phyloP scores from a whole-genome alignment of 2,113 vertebrate genomes.

The Pogonocichla stellata region DNA sequence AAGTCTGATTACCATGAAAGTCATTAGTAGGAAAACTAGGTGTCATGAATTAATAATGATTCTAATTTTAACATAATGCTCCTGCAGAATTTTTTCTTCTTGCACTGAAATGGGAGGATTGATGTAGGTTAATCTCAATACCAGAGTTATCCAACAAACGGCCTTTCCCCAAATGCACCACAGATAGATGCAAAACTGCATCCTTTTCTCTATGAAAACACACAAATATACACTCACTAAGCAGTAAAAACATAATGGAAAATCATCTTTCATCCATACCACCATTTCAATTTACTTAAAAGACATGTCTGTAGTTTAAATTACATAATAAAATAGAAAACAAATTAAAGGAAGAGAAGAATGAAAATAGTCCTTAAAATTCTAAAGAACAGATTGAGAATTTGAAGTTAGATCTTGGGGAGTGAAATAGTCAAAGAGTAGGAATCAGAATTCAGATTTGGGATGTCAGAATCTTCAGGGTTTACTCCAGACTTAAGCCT shows the following conservation, averaged over 20 bases:
- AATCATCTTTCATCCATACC: background rate
- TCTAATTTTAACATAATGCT: background rate
- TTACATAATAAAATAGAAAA: background rate
- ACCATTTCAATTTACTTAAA: background rate
- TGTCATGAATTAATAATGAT: background rate
- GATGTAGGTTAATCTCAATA: background rate
- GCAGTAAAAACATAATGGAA: background rate
- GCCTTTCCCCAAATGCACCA: background rate
- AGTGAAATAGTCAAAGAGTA: background rate
- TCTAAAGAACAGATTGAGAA: background rate
- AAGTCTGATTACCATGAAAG: background rate
- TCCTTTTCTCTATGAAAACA: background rate
- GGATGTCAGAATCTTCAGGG: background rate
- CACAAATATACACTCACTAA: background rate
- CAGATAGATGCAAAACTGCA: background rate
- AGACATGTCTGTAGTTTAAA: background rate
- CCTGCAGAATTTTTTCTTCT: background rate
- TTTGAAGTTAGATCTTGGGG: background rate
- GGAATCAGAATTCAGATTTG: background rate
- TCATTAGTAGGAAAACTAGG: background rate
- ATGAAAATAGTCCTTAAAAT: background rate
- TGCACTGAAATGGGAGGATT: background rate
- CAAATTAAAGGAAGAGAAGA: background rate
- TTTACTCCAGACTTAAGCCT: background rate
- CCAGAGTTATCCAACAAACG: background rate